A percentile compares a stretch with the other conserved stretches of the same genome.
These are phyloP conservation scores for Lineus longissimus DNA, from an alignment of 1,140 invertebrate genomes.

Conservation along the genomic window DNA sequence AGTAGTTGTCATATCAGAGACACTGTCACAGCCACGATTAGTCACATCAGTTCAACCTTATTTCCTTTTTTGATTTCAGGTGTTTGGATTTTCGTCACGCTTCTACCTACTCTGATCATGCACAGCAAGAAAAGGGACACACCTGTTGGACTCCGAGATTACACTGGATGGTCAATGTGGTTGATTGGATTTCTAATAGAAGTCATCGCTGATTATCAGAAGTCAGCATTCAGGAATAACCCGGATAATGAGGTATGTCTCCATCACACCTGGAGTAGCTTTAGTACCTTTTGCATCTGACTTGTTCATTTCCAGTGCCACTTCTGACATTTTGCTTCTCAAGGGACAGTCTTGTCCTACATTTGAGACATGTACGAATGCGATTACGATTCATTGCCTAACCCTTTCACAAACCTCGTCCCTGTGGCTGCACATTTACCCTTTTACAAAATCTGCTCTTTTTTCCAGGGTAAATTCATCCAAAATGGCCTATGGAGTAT, in stretches of 20 bases:
- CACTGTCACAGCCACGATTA: too few relatives aligned
- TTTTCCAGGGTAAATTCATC: slow-evolving; percentile 39
- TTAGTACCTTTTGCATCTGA: too few relatives aligned
- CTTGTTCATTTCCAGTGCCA: too few relatives aligned
- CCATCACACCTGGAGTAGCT: too few relatives aligned
- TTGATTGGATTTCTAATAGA: slow-evolving; percentile 33
- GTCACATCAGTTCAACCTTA: too few relatives aligned
- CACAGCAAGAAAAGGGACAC: slow-evolving; percentile 34
- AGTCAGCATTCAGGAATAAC: slow-evolving; percentile 34
- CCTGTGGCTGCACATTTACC: too few relatives aligned
- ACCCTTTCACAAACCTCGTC: too few relatives aligned
- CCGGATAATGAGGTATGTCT: slow-evolving; percentile 37
- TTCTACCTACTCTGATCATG: slow-evolving; percentile 52
- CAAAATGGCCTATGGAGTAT: slow-evolving; percentile 73
- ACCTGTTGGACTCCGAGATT: slow-evolving; percentile 27
- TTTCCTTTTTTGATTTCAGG: slow-evolving; percentile 21
- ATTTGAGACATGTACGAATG: too few relatives aligned
- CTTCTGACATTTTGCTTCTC: too few relatives aligned
- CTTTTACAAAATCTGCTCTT: neutral
- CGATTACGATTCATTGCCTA: too few relatives aligned
- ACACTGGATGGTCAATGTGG: slow-evolving; percentile 40
- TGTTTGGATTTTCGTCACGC: slow-evolving; percentile 49
- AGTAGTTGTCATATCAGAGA: too few relatives aligned
- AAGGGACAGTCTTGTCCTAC: too few relatives aligned
- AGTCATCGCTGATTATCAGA: slow-evolving; percentile 41